Evolutionary conservation across 1,140 invertebrate species (phyloP), one percentile per base, ranked within the genome.

Genomic region (Maniola jurtina): DNA sequence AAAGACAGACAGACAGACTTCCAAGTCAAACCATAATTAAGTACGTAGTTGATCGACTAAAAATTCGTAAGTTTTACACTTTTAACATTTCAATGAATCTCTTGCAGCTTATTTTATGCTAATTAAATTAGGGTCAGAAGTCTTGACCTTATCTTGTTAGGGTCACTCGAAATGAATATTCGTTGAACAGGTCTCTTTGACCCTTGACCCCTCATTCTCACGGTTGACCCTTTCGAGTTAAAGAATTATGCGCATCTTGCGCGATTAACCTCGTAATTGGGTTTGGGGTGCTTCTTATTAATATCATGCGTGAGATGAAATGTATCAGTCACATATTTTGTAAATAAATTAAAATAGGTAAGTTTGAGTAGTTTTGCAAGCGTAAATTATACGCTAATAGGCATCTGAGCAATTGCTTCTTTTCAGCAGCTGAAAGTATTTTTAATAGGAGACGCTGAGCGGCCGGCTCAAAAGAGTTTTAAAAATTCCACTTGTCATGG

Each of bases 161-260:
- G 75, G 74, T 79, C 73, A 82, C 70, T 60, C 70, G 61, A 72
- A 70, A 83, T 77, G 77, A 75, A 84, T 81, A 80, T 83, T 83
- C 82, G 66, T 73, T 75, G 74, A 72, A 81, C 86, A 89, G 87
- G 87, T 89, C 75, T 15, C 34, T 40, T 35, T 83, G 83, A 88
- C 84, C 84, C 72, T 62, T 85, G 80, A 84, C 81, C 84, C 78
- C 58, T 72, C 62, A 75, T 88, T 89, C 85, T 80, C 86, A 89
- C 84, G 86, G 76, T 77, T 77, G 75, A 76, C 71, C 77, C 77
- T 73, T 66, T 71, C 70, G 71, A 65, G 69, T 77, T 79, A 72
- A 61, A 76, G 66, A 62, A 60, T 59, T 61, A 61, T 72, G 71
- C 62, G 48, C 70, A 62, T 71, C 71, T 66, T 74, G 66, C 57